phyloP scores from a whole-genome alignment of 2,113 vertebrate genomes.

The Bucco capensis region DNA sequence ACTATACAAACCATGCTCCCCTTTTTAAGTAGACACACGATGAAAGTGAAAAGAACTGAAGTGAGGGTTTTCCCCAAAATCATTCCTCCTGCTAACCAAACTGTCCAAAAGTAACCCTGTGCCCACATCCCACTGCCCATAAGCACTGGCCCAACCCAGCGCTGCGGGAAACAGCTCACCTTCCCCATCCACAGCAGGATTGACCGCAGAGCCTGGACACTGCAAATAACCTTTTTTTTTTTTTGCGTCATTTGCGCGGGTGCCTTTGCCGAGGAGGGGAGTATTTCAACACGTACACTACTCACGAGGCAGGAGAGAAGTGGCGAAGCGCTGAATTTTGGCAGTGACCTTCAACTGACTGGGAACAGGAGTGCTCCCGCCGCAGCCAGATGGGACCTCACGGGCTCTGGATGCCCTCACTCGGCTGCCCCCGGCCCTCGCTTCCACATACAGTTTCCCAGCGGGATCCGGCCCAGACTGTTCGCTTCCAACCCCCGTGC shows the following conservation, averaged over 20 bases:
- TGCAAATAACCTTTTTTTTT: neutral
- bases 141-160: neutral
- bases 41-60: neutral
- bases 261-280: neutral
- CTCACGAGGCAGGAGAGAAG: neutral
- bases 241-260: neutral
- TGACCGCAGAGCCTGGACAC: neutral
- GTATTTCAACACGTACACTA: neutral
- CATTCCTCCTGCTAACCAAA: neutral
- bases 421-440: neutral
- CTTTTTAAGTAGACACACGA: neutral
- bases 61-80: neutral
- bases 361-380: neutral
- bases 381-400: neutral
- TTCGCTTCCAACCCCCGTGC: neutral
- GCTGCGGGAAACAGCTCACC: neutral
- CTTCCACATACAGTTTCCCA: neutral
- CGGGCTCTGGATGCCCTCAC: neutral
- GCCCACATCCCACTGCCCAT: neutral
- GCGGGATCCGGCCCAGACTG: neutral
- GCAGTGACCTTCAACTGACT: conserved; percentile 30
- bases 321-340: neutral
- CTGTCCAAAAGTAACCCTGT: neutral
- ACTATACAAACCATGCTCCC: neutral
- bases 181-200: neutral